Percentiles rank a stretch among this genome's conserved stretches.
These are phyloP conservation scores for Drosophila mojavensis DNA, from an alignment of 1,140 invertebrate genomes.

Conservation along the genomic window DNA sequence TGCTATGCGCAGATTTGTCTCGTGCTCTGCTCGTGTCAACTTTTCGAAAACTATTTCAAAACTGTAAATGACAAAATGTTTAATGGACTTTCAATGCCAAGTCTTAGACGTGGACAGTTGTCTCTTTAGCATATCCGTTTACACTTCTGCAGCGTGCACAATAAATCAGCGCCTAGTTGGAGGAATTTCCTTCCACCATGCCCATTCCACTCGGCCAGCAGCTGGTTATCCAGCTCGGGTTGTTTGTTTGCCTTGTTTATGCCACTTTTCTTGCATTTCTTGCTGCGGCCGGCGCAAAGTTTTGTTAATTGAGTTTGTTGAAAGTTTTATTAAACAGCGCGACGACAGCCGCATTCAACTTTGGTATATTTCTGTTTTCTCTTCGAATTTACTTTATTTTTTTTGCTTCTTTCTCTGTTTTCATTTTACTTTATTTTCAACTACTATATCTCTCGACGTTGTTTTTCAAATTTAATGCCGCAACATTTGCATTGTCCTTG, in stretches of 20 bases:
- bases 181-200: slow-evolving; percentile 20
- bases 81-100: slow-evolving; percentile 83
- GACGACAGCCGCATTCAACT: slow-evolving; percentile 72
- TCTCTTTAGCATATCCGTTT: slow-evolving; percentile 70
- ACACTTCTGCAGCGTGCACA: slow-evolving; percentile 64
- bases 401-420: not conserved
- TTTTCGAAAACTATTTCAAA: slow-evolving; percentile 83
- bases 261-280: slow-evolving; percentile 81
- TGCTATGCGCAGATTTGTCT: slow-evolving; percentile 57
- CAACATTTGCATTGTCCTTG: slow-evolving; percentile 44
- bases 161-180: slow-evolving; percentile 78
- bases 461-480: slow-evolving; percentile 58
- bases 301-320: slow-evolving; percentile 82
- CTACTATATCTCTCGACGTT: not conserved
- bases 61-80: slow-evolving; percentile 84
- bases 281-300: slow-evolving; percentile 74
- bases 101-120: slow-evolving; percentile 22
- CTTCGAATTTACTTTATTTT: slow-evolving; percentile 19
- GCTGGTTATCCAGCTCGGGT: slow-evolving; percentile 31
- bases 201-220: not conserved
- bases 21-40: slow-evolving; percentile 68
- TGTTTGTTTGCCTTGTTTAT: slow-evolving; percentile 82
- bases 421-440: slow-evolving; percentile 15
- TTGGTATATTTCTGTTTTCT: slow-evolving; percentile 40
- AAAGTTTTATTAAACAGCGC: slow-evolving; percentile 81